Conservation (phyloP, 2,113 vertebrate genomes). For the Acrocephalus arundinaceus region DNA sequence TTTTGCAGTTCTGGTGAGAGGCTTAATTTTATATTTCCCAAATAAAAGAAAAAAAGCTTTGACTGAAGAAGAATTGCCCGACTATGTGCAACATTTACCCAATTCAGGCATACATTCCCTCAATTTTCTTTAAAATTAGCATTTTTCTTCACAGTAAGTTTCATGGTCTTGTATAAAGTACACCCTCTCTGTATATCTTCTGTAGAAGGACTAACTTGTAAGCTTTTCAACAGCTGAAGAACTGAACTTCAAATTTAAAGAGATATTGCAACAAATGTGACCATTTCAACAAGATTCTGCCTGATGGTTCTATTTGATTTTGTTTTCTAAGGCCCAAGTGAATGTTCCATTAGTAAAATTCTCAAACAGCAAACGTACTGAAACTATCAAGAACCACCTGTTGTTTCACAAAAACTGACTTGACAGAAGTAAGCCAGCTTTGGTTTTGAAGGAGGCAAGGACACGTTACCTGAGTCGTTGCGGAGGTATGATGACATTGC, state of each 20-base stretch:
- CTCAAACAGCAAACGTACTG: not conserved
- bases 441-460: not conserved
- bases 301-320: not conserved
- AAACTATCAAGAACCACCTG: not conserved
- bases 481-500: conserved; percentile 98
- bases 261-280: not conserved
- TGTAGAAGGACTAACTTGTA: not conserved
- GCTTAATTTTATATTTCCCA: not conserved
- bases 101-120: not conserved
- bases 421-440: not conserved
- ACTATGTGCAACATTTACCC: not conserved
- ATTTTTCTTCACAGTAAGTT: not conserved
- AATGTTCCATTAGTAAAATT: not conserved
- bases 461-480: conserved; percentile 92
- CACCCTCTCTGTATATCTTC: not conserved
- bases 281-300: not conserved
- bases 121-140: not conserved
- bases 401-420: not conserved
- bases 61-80: not conserved
- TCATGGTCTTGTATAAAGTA: not conserved
- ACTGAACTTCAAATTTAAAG: not conserved
- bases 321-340: not conserved
- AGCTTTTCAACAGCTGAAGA: not conserved
- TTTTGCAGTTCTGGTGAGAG: not conserved
- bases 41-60: not conserved